Conservation (phyloP, 2,888 invertebrate genomes). For the Ceratothoa steindachneri region DNA sequence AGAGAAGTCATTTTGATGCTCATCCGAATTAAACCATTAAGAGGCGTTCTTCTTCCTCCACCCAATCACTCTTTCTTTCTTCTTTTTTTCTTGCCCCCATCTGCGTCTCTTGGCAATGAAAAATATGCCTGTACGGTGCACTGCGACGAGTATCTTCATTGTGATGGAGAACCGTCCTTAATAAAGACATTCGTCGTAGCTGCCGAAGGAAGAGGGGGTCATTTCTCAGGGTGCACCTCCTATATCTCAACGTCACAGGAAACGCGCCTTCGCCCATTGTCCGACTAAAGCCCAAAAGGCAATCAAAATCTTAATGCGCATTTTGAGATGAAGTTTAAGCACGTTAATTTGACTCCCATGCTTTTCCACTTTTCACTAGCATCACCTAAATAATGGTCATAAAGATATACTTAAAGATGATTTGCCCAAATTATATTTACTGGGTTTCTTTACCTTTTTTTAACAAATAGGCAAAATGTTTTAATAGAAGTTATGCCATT, state of each 20-base stretch:
- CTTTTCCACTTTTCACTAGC: not conserved
- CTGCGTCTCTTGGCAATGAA: conserved; percentile 3
- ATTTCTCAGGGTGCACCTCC: not conserved
- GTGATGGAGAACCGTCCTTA: not conserved
- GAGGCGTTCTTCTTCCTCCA: not conserved
- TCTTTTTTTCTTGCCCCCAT: no score
- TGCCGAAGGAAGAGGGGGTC: conserved; percentile 12
- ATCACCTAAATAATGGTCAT: no score
- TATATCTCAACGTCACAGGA: conserved; percentile 1
- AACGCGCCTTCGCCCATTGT: conserved; percentile 5
- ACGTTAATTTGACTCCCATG: no score
- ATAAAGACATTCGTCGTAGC: conserved; percentile 9
- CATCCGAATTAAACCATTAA: no score
- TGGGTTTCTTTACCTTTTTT: no score
- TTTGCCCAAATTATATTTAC: no score
- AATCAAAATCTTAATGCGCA: conserved; percentile 13
- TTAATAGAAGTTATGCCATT: no score
- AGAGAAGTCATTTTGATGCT: no score
- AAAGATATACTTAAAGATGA: no score
- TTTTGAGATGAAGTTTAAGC: no score
- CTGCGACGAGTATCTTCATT: conserved; percentile 10
- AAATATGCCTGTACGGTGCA: conserved; percentile 4
- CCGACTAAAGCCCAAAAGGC: not conserved
- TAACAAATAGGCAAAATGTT: no score
- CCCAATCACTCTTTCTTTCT: not conserved